phyloP scores from a whole-genome alignment of 2,888 invertebrate genomes.

The Pycnomerus fuliginosus region DNA sequence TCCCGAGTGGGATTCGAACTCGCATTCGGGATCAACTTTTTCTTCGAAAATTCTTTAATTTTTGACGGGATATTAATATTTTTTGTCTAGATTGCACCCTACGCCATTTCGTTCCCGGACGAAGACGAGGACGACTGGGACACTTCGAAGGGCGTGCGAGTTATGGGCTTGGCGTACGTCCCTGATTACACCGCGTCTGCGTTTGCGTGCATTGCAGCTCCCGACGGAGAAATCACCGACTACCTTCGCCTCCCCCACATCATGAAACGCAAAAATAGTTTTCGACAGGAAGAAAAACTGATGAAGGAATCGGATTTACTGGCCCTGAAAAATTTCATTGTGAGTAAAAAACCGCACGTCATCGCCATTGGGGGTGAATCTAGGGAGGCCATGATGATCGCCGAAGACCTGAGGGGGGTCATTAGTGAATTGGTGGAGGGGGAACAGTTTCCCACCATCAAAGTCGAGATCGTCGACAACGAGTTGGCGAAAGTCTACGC shows the following conservation, averaged over 20 bases:
- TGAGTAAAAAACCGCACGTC: conserved; percentile 89
- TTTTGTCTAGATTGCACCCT: conserved; percentile 66
- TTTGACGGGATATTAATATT: too few relatives aligned
- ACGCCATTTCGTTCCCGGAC: conserved; percentile 67
- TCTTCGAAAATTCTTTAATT: too few relatives aligned
- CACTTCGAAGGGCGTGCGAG: conserved; percentile 76
- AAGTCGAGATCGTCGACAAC: conserved; percentile 91
- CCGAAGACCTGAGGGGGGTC: conserved; percentile 73
- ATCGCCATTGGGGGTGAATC: conserved; percentile 82
- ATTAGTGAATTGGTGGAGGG: conserved; percentile 74
- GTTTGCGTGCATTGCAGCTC: conserved; percentile 83
- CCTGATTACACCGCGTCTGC: conserved; percentile 82
- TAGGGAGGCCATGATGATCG: conserved; percentile 79
- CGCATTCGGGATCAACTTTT: too few relatives aligned
- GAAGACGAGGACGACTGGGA: conserved; percentile 94
- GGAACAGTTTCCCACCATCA: conserved; percentile 83
- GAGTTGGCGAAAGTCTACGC: conserved; percentile 91
- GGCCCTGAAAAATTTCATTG: conserved; percentile 77
- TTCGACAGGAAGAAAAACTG: conserved; percentile 64
- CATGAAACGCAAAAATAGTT: conserved; percentile 76
- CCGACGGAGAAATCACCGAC: conserved; percentile 91
- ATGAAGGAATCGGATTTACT: conserved; percentile 59
- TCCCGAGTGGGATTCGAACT: too few relatives aligned
- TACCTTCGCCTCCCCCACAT: conserved; percentile 86
- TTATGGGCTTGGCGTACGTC: conserved; percentile 86